These are phyloP conservation scores for Turnix velox DNA, from an alignment of 2,113 vertebrate genomes.

Conservation along the genomic window DNA sequence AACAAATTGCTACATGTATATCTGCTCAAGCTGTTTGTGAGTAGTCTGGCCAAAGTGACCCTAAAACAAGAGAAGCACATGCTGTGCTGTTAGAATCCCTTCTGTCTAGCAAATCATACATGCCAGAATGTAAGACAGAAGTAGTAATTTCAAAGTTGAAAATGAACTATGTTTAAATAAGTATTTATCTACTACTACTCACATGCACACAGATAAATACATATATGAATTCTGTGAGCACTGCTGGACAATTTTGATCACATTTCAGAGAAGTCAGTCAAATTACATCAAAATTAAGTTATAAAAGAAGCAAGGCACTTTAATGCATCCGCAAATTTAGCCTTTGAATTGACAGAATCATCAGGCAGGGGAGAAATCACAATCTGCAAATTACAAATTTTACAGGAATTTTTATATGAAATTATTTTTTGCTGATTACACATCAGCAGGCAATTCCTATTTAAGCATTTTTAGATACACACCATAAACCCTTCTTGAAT, in stretches of 20 bases:
- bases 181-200: neutral
- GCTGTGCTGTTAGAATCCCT: neutral
- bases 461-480: neutral
- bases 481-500: neutral
- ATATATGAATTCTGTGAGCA: neutral
- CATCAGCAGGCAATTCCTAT: neutral
- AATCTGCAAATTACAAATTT: neutral
- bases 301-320: neutral
- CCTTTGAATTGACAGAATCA: neutral
- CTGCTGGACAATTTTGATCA: neutral
- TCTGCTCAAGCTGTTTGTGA: neutral
- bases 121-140: neutral
- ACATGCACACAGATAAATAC: rapidly evolving
- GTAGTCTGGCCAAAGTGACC: neutral
- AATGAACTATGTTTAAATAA: neutral
- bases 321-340: neutral
- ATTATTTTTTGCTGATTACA: neutral
- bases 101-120: neutral
- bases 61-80: neutral
- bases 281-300: neutral
- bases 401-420: neutral
- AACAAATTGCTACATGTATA: neutral
- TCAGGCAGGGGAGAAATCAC: neutral
- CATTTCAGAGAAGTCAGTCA: neutral
- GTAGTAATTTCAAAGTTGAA: neutral